Base-by-base conservation (phyloP, 2,797 vertebrate genomes). In the Novumbra hubbsi region DNA sequence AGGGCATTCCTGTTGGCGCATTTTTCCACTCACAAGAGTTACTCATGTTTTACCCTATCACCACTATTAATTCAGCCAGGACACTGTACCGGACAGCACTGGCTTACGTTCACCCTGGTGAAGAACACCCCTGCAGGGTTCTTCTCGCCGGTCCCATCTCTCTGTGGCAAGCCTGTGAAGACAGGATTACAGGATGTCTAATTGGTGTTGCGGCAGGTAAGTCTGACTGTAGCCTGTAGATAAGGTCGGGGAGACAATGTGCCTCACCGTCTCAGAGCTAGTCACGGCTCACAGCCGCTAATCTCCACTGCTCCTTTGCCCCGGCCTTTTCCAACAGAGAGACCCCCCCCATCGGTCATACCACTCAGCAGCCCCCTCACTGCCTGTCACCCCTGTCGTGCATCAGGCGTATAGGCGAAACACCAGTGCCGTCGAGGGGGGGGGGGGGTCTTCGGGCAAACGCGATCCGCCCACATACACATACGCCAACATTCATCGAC, bases 131-230 rank as follows among this genome's bases (percentile, higher is more conserved):
- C 52, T 55, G 52, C 52, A 55, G 52, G 12, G 48, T 32, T 24
- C n/a, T 3, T 34, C 28, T 11, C 28, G 16, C 15, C 55, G n/a
- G 2, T 3, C 21, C 71, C 60, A 0, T 57, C 21, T 57, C 21
- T 21, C 71, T 41, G 0, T 38, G 15, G 21, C 64, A 24, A 60
- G 21, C 24, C 21, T 28, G 41, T 19, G 57, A 16, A 72, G 28
- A 63, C 48, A 19, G 69, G 75, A 80, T 77, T 80, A 80, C 75
- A 74, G 75, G 32, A 14, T 74, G 72, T 65, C 75, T 76, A 80
- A 76, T 74, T 76, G 73, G 74, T 48, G 55, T 52, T 49, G 64
- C 34, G 11, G 19, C 68, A 62, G 64, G 63, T 57, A 72, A 70
- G 64, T 77, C 38, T 38, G 49, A 80, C 69, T 80, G 79, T 34